Base-by-base conservation (phyloP, 2,888 invertebrate species). In the Aquatica leii region DNA sequence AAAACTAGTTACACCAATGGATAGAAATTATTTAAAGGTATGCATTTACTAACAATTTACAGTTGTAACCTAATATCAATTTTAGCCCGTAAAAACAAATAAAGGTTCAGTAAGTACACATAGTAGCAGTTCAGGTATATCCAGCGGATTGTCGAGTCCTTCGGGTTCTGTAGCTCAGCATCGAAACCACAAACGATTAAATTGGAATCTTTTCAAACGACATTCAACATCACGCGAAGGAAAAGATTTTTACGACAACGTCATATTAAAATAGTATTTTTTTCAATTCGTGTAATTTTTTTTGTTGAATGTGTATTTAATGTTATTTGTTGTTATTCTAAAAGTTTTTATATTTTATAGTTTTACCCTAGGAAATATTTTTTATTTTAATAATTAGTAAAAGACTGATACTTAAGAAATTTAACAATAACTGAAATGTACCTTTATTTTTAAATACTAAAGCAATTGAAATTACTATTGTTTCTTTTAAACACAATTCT, bases 1-100 rank as follows among this genome's bases (percentile, higher is more conserved):
- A 67, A 90, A 92, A 75, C 86, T 97, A 35, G 94, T 97, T 34
- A 97, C 97, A 4, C 97, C 94, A 4, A 93, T 94, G 93, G 94
- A 94, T 79, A 87, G 90, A 71, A 90, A 90, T 79, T 88, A 88
- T 70, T 81, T 88, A 9, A 93, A 93, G 86, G 93, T 92, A 80
- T 66, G 12, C 12, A 34, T 37, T 24, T 3, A 12, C 8, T 14
- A 12, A 46, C 14, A 46, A 14, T 12, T 46, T 12, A 40, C 4
- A n/a, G 3, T 40, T 40, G 12, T 11, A 40, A 40, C 3, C 12
- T 40, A 12, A 15, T 54, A 49, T 18, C 14, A 17, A 24, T 71
- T 75, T 11, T 53, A 79, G 78, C 76, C 76, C 9, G 65, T 71
- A 40, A 85, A 83, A 74, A 72, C 78, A 12, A 81, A 37, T 15